A percentile compares a stretch with the other conserved stretches of the same genome.
Evolutionary conservation across 53 echinoderm and acorn worm species (phyloP).

Genomic region (Crossaster papposus): DNA sequence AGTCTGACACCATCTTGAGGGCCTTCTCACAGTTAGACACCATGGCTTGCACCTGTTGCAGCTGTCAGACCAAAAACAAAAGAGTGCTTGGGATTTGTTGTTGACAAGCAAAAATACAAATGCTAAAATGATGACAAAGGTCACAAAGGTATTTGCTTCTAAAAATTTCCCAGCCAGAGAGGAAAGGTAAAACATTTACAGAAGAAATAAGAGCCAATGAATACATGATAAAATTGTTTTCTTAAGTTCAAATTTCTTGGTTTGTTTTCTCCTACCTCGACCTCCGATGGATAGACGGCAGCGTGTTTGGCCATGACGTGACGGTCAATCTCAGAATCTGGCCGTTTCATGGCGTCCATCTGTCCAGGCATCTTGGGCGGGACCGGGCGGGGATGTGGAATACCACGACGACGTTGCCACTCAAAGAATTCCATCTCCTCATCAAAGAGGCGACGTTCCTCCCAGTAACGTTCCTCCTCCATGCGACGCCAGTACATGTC

Average conservation of each 20-base stretch:
- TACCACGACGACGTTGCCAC: constrained; percentile 95
- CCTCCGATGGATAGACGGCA: constrained; percentile 89
- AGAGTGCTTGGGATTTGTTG: background rate
- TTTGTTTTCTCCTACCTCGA: constrained; percentile 91
- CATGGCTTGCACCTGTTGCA: constrained; percentile 89
- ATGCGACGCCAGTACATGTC: constrained; percentile 97
- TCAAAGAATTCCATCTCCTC: constrained; percentile 98
- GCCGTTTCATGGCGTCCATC: constrained; percentile 75
- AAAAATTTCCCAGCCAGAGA: too few relatives aligned
- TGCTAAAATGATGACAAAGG: too few relatives aligned
- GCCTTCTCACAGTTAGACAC: constrained; percentile 94
- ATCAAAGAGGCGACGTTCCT: constrained; percentile 88
- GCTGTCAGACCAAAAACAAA: constrained; percentile 51
- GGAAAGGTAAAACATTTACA: too few relatives aligned
- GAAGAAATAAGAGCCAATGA: too few relatives aligned
- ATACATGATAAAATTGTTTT: too few relatives aligned
- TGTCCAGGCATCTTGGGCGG: constrained; percentile 86
- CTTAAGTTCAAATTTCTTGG: too few relatives aligned
- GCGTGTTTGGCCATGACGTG: constrained; percentile 96
- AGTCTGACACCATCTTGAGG: constrained; percentile 93
- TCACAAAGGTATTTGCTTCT: too few relatives aligned
- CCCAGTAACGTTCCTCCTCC: constrained; percentile 97
- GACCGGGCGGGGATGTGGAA: constrained; percentile 81
- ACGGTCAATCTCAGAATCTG: constrained; percentile 95
- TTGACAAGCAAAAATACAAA: background rate